Conservation (phyloP, 2,797 vertebrate genomes). For the Hydrocynus forskahlii region DNA sequence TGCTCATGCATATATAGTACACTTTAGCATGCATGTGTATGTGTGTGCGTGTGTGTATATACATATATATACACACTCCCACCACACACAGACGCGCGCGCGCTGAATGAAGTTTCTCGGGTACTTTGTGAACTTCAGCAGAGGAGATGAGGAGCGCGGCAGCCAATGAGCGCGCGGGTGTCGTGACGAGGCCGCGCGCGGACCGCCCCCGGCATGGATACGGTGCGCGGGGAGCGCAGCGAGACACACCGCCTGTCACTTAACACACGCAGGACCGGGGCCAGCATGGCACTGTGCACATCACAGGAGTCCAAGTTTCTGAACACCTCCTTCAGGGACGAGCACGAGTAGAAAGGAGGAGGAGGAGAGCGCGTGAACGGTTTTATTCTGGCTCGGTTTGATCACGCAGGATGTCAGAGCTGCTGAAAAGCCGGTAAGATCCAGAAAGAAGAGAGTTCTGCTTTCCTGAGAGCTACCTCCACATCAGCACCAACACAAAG, state of each 20-base stretch:
- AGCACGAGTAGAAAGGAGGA: constrained; percentile 67
- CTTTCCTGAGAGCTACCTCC: constrained; percentile 76
- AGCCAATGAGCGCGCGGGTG: constrained; percentile 74
- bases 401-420: constrained; percentile 76
- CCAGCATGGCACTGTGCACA: constrained; percentile 80
- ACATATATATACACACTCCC: neutral
- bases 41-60: neutral
- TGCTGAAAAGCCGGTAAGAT: constrained; percentile 79
- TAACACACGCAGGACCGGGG: constrained; percentile 74
- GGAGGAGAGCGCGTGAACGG: constrained; percentile 53
- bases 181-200: constrained; percentile 80
- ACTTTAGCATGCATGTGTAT: neutral
- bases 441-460: constrained; percentile 75
- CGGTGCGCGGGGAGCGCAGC: constrained; percentile 71
- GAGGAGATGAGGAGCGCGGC: constrained; percentile 57
- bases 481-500: constrained; percentile 76
- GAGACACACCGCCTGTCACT: constrained; percentile 75
- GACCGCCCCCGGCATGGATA: constrained; percentile 88
- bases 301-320: constrained; percentile 69
- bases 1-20: neutral
- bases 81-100: neutral
- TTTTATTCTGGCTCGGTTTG: constrained; percentile 69
- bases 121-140: constrained; percentile 59
- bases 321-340: constrained; percentile 64
- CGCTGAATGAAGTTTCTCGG: constrained; percentile 66